Evolutionary conservation across 2,797 vertebrate genomes (phyloP), one percentile per base, ranked within the genome.

Genomic region (Choloepus didactylus): DNA sequence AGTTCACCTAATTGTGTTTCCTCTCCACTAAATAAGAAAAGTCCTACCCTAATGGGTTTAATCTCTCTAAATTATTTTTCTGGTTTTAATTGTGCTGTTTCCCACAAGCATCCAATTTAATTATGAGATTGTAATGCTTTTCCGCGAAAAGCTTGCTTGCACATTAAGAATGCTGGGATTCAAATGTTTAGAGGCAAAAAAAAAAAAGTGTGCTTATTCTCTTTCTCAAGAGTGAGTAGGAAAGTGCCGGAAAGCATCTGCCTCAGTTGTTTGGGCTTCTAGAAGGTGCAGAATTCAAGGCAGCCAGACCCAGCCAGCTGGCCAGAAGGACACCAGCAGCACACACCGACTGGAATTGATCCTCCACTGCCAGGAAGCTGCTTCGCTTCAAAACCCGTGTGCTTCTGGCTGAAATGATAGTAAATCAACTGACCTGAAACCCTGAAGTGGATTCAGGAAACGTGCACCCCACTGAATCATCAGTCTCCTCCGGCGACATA

Each of bases 1-100:
- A 54, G 89, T 97, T 97, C 18, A 2, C 91, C 95, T 98, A 98
- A 98, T 98, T 97, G 97, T 97, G 97, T 98, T 98, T 98, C 97
- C 98, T 98, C 97, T 97, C 91, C 92, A 85, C 97, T 96, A 95
- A 97, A 97, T 96, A 97, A 98, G 97, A 98, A 97, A 97, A 97
- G 92, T 89, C 94, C 51, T 93, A 97, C 92, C 72, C 89, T 97
- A 97, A 67, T 88, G 96, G 95, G 94, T 97, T 97, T 98, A 92
- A 94, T 97, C 86, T 96, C 96, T 79, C 92, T 70, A 49, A 92
- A 95, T 94, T 93, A 97, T 97, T 97, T 44, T 93, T 91, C 97
- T 97, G 95, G 64, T 96, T 98, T 98, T 98, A 97, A 98, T 97
- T 97, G 96, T 95, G 66, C 94, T 72, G 66, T 23, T 98, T 94